Conservation (phyloP, 2,888 invertebrate genomes). For the Ophion costatus region DNA sequence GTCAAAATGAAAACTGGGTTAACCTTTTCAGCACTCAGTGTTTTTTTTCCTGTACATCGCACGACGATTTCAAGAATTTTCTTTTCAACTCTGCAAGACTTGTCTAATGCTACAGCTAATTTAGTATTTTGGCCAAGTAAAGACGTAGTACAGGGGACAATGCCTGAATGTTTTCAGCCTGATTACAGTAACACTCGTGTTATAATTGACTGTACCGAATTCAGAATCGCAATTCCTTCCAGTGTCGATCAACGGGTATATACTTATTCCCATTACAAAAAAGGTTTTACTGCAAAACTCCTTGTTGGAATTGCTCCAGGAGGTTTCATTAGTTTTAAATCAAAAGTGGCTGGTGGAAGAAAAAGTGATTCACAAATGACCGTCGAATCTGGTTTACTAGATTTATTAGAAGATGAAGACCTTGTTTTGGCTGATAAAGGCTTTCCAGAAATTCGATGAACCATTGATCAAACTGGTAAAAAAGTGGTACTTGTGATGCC, state of each 20-base stretch:
- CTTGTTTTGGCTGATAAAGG: slow-evolving; percentile 60
- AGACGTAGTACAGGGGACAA: slow-evolving; percentile 54
- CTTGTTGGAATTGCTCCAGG: slow-evolving; percentile 56
- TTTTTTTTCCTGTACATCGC: slow-evolving; percentile 63
- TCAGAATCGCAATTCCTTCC: slow-evolving; percentile 55
- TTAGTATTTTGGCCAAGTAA: slow-evolving; percentile 60
- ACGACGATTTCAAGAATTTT: slow-evolving; percentile 67
- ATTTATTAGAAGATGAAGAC: slow-evolving; percentile 56
- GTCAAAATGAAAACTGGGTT: slow-evolving; percentile 69
- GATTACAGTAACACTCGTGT: slow-evolving; percentile 57
- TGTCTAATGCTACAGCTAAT: slow-evolving; percentile 35
- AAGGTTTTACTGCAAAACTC: slow-evolving; percentile 57
- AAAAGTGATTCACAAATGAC: slow-evolving; percentile 60
- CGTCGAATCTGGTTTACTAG: slow-evolving; percentile 55
- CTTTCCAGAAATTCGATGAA: slow-evolving; percentile 56
- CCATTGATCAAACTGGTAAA: slow-evolving; percentile 54
- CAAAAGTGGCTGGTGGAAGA: slow-evolving; percentile 56
- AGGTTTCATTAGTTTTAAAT: slow-evolving; percentile 58
- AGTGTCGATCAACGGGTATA: slow-evolving; percentile 45
- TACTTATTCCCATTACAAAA: slow-evolving; percentile 62
- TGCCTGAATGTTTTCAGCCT: slow-evolving; percentile 51
- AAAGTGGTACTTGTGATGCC: slow-evolving; percentile 56
- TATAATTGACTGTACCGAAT: slow-evolving; percentile 62
- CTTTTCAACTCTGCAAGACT: slow-evolving; percentile 41
- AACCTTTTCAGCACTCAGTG: slow-evolving; percentile 67